Evolutionary conservation across 2,888 invertebrate genomes (phyloP).

Genomic region (Tortricodes alternella): DNA sequence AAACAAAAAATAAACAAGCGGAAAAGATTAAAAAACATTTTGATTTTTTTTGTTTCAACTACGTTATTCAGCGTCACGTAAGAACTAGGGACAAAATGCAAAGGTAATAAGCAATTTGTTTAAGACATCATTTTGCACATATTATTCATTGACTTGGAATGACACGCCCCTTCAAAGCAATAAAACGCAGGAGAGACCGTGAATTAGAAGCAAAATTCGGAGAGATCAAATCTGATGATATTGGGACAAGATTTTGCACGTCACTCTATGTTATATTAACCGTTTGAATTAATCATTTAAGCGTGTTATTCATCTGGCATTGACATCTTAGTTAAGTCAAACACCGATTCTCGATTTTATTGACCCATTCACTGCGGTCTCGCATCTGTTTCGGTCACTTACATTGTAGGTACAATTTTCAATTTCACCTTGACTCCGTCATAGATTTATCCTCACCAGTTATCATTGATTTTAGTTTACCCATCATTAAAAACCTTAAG

Average conservation of each 20-base stretch:
- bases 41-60: too few relatives aligned
- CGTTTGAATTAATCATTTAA: conserved; percentile 2
- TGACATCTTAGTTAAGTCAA: neutral
- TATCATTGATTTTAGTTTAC: conserved; percentile 5
- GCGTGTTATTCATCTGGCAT: conserved; percentile 20
- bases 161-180: too few relatives aligned
- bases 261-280: neutral
- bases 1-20: neutral
- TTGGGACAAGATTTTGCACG: neutral
- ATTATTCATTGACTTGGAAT: too few relatives aligned
- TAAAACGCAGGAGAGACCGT: too few relatives aligned
- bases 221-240: too few relatives aligned
- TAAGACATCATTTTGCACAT: too few relatives aligned
- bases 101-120: too few relatives aligned
- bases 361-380: neutral
- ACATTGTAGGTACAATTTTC: too few relatives aligned
- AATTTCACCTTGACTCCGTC: conserved; percentile 17
- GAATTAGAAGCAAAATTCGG: too few relatives aligned
- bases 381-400: conserved; percentile 4
- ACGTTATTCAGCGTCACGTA: too few relatives aligned
- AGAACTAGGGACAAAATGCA: too few relatives aligned
- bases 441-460: conserved; percentile 8
- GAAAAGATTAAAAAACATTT: neutral
- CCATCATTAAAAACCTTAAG: conserved; percentile 8
- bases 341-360: conserved; percentile 10